Percentiles rank a stretch among this genome's conserved stretches.
phyloP scores from a whole-genome alignment of 2,888 invertebrate genomes.

The Xylophagus ater region DNA sequence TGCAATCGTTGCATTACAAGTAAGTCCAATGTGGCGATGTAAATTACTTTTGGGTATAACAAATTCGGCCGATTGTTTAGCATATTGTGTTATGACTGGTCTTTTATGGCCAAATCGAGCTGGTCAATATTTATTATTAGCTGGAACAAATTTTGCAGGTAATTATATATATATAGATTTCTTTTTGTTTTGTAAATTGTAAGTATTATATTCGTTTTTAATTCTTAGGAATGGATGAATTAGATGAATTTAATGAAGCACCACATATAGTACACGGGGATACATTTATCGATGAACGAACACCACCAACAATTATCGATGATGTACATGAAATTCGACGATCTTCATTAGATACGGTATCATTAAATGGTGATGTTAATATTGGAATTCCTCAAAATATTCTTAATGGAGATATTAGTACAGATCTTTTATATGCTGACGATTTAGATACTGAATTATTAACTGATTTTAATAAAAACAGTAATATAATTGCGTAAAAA shows the following conservation, averaged over 20 bases:
- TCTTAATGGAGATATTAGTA: conserved; percentile 33
- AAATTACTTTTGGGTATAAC: conserved; percentile 90
- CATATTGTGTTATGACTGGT: conserved; percentile 90
- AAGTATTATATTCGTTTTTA: not conserved
- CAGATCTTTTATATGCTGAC: conserved; percentile 34
- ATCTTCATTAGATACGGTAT: conserved; percentile 30
- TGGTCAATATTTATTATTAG: conserved; percentile 79
- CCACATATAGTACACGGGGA: conserved; percentile 63
- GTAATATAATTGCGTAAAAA: conserved; percentile 38
- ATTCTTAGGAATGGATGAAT: conserved; percentile 55
- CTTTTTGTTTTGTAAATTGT: conserved; percentile 1
- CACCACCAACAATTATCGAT: conserved; percentile 8
- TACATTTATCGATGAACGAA: conserved; percentile 9
- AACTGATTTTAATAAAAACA: conserved; percentile 39
- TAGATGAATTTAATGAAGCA: conserved; percentile 85
- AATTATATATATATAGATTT: conserved; percentile 17
- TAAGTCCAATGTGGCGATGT: conserved; percentile 90
- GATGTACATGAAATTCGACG: conserved; percentile 20
- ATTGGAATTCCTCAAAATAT: conserved; percentile 21
- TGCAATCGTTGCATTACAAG: conserved; percentile 83
- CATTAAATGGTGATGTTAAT: conserved; percentile 23
- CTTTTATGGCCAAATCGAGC: conserved; percentile 91
- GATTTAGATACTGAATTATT: conserved; percentile 35
- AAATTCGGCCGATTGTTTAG: conserved; percentile 89
- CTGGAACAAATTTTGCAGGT: conserved; percentile 58